Conservation (phyloP, 2,888 invertebrate species). For the Tiliacea aurago region DNA sequence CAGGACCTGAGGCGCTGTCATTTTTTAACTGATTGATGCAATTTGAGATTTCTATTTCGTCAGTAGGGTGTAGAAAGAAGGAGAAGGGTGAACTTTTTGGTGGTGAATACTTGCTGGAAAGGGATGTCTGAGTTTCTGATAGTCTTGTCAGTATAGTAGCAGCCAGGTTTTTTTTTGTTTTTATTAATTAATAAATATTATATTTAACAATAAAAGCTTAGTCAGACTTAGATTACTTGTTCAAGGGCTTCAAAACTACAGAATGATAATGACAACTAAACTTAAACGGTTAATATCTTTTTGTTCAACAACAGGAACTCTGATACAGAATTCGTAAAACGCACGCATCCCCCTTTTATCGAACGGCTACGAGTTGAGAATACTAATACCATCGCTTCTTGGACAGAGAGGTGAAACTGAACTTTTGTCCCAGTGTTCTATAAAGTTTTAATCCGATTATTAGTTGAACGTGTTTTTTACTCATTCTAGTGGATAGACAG, state of each 20-base stretch:
- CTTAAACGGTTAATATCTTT: slow-evolving; percentile 13
- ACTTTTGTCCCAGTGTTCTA: slow-evolving; percentile 23
- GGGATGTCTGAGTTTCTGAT: too few species aligned
- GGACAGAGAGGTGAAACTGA: slow-evolving; percentile 21
- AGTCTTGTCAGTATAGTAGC: too few species aligned
- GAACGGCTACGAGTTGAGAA: slow-evolving; percentile 41
- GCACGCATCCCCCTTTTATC: slow-evolving; percentile 53
- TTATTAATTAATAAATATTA: not conserved
- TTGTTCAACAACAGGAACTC: slow-evolving; percentile 34
- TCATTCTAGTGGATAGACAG: not conserved
- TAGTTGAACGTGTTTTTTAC: slow-evolving; percentile 9
- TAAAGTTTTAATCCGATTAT: slow-evolving; percentile 25
- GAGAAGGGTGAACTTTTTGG: too few species aligned
- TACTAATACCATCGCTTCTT: slow-evolving; percentile 45
- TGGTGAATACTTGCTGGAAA: too few species aligned
- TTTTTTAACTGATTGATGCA: too few species aligned
- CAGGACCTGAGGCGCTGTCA: too few species aligned
- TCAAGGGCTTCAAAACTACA: not conserved
- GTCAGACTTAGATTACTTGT: not conserved
- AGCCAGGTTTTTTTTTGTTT: too few species aligned
- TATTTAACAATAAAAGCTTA: not conserved
- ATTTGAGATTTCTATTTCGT: too few species aligned
- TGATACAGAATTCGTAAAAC: slow-evolving; percentile 45
- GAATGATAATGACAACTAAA: not conserved
- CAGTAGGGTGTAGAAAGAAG: too few species aligned